Evolutionary conservation across 2,888 invertebrate species (phyloP).

Genomic region (Zaprionus obscuricornis): DNA sequence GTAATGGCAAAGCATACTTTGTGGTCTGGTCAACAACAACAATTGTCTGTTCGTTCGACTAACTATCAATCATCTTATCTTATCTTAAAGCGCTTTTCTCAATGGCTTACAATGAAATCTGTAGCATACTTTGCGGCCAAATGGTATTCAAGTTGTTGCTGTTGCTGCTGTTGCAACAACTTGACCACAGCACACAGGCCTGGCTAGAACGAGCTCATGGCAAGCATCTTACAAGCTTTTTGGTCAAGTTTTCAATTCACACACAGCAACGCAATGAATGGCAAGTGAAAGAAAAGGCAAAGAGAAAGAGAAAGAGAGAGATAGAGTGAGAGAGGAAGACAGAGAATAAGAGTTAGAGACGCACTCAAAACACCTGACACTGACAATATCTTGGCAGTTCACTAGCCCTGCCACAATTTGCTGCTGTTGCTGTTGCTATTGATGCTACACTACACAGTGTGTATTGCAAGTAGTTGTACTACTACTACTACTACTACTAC

Average conservation of each 20-base stretch:
- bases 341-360: too few species aligned
- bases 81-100: slow-evolving; percentile 26
- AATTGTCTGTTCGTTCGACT: too few species aligned
- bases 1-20: slow-evolving; percentile 10
- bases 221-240: slow-evolving; percentile 50
- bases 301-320: too few species aligned
- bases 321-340: too few species aligned
- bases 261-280: slow-evolving; percentile 5
- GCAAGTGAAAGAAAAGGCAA: too few species aligned
- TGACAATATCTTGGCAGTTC: slow-evolving; percentile 36
- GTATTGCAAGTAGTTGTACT: too few species aligned
- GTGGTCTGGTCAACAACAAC: too few species aligned
- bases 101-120: slow-evolving; percentile 38
- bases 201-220: slow-evolving; percentile 16
- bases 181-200: slow-evolving; percentile 35
- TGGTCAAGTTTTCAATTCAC: slow-evolving; percentile 31
- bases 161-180: too few species aligned
- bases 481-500: too few species aligned
- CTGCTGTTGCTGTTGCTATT: slow-evolving; percentile 20
- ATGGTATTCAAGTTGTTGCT: slow-evolving; percentile 45
- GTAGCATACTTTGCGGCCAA: slow-evolving; percentile 38
- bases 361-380: slow-evolving; percentile 27
- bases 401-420: slow-evolving; percentile 46
- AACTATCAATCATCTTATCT: slow-evolving; percentile 31
- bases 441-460: background rate